phyloP scores from a whole-genome alignment of 1,140 invertebrate species.

The Bombus terrestris region DNA sequence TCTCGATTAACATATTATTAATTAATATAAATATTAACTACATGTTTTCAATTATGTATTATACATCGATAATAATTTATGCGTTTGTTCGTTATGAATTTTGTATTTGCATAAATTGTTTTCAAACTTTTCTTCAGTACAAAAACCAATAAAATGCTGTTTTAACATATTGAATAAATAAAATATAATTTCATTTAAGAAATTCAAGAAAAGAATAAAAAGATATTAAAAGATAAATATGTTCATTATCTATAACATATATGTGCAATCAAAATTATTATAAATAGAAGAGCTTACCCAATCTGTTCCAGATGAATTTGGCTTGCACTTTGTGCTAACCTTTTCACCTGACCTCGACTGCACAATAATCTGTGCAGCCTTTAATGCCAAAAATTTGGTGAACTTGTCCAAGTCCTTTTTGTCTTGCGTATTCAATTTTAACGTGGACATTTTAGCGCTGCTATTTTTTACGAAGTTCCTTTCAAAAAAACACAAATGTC shows the following conservation, averaged over 20 bases:
- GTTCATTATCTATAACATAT: not conserved
- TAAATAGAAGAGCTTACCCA: constrained; percentile 85
- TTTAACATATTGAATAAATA: not conserved
- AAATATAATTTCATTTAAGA: not conserved
- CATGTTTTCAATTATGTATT: too few relatives aligned
- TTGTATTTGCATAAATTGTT: not conserved
- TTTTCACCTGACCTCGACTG: constrained; percentile 94
- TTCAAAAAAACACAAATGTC: not conserved
- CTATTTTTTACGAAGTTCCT: not conserved
- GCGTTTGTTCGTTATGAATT: not conserved
- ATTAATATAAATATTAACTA: too few relatives aligned
- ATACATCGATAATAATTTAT: not conserved
- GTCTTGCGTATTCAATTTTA: constrained; percentile 86
- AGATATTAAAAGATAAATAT: not conserved
- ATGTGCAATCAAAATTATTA: not conserved
- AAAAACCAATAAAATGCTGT: not conserved
- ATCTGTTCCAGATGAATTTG: constrained; percentile 87
- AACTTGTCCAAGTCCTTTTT: constrained; percentile 93
- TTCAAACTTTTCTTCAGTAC: not conserved
- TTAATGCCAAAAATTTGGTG: constrained; percentile 93
- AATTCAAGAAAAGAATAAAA: not conserved
- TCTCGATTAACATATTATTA: not conserved
- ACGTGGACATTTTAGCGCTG: constrained; percentile 75
- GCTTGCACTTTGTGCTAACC: constrained; percentile 90
- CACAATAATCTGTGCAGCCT: constrained; percentile 94